phyloP scores from a whole-genome alignment of 1,140 invertebrate genomes.

The Lanistes nyassanus region DNA sequence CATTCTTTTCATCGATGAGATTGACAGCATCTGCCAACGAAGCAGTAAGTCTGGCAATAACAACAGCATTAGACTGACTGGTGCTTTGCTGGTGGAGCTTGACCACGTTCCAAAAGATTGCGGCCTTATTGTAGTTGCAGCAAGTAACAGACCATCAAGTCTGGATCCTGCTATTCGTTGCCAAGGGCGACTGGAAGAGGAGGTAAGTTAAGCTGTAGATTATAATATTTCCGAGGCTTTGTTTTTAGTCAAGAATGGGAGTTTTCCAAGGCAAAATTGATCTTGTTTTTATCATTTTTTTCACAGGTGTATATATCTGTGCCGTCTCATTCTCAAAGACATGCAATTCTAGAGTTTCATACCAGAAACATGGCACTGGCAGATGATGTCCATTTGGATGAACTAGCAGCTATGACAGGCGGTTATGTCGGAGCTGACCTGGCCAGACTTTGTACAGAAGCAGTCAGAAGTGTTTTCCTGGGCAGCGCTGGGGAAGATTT shows the following conservation, averaged over 20 bases:
- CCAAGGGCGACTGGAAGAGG: slow-evolving; percentile 59
- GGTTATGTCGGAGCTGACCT: slow-evolving; percentile 71
- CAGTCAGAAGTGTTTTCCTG: slow-evolving; percentile 36
- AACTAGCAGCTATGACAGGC: slow-evolving; percentile 61
- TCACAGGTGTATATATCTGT: slow-evolving; percentile 59
- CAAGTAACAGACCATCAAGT: slow-evolving; percentile 55
- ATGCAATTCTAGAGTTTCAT: slow-evolving; percentile 46
- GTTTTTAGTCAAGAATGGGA: background rate
- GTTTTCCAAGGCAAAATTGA: background rate
- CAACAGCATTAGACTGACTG: slow-evolving; percentile 35
- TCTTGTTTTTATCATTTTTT: slow-evolving; percentile 18
- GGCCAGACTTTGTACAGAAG: slow-evolving; percentile 63
- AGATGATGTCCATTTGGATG: slow-evolving; percentile 43
- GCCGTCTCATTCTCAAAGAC: slow-evolving; percentile 48
- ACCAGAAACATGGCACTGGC: slow-evolving; percentile 34
- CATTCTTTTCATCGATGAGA: slow-evolving; percentile 63
- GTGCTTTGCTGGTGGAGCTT: slow-evolving; percentile 47
- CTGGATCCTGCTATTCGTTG: slow-evolving; percentile 52
- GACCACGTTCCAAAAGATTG: slow-evolving; percentile 38
- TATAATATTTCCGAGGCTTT: background rate
- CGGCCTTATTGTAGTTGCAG: slow-evolving; percentile 55
- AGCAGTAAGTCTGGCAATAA: slow-evolving; percentile 25
- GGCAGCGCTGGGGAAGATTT: too few relatives aligned
- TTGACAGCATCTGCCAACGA: slow-evolving; percentile 57
- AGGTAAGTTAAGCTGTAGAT: slow-evolving; percentile 54